Percentiles rank a stretch among this genome's conserved stretches.
These are phyloP conservation scores for Sicus ferrugineus DNA, from an alignment of 2,888 invertebrate genomes.

Conservation along the genomic window DNA sequence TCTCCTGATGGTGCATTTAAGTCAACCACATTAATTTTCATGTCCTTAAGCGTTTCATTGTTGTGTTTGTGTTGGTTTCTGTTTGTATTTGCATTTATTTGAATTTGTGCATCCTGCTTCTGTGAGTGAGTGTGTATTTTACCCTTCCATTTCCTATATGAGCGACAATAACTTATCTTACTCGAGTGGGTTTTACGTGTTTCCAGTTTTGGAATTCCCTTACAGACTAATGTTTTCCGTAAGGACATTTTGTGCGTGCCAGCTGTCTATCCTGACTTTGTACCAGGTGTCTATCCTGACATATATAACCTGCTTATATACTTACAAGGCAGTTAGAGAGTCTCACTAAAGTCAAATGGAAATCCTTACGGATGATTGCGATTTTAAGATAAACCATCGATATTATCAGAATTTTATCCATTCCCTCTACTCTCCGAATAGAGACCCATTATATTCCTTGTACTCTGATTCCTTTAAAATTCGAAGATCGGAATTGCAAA, in stretches of 20 bases:
- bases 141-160: constrained; percentile 30
- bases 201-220: constrained; percentile 14
- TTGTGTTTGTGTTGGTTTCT: neutral
- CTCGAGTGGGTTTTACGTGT: constrained; percentile 49
- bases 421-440: neutral
- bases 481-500: neutral
- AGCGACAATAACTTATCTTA: constrained; percentile 38
- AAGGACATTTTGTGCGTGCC: neutral
- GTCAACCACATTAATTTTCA: constrained; percentile 18
- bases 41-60: constrained; percentile 26
- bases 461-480: too few species aligned
- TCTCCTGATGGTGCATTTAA: neutral
- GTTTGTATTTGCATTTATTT: constrained; percentile 16
- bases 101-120: constrained; percentile 26
- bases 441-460: too few species aligned
- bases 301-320: neutral
- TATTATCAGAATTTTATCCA: neutral
- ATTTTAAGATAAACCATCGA: neutral
- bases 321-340: neutral
- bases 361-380: neutral
- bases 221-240: neutral
- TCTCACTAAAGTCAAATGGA: neutral
- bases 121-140: constrained; percentile 36
- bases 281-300: neutral
- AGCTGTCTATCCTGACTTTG: too few species aligned